Evolutionary conservation across 23 tunicate genomes (phyloP).

Genomic region (Oikopleura albicans): DNA sequence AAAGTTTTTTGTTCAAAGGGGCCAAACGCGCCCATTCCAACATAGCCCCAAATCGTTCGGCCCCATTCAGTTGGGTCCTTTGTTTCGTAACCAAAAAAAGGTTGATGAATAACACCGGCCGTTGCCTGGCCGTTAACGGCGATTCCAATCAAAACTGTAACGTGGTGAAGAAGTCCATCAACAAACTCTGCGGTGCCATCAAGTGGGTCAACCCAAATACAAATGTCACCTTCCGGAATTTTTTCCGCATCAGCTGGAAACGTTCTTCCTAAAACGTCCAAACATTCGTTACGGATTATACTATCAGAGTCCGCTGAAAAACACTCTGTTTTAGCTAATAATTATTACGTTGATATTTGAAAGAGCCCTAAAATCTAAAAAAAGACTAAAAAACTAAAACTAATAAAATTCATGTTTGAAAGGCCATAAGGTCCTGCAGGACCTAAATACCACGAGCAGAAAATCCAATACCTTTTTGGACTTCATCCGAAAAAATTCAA

Average conservation of each 20-base stretch:
- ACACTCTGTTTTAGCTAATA: too few species aligned
- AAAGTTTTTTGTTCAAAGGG: background rate
- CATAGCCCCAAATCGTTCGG: background rate
- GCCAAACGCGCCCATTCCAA: background rate
- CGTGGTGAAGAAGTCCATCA: background rate
- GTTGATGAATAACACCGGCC: background rate
- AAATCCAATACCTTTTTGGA: too few species aligned
- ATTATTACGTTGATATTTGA: too few species aligned
- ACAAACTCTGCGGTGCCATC: background rate
- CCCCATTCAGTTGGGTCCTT: background rate
- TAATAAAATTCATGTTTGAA: too few species aligned
- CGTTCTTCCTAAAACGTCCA: too few species aligned
- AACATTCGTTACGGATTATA: too few species aligned
- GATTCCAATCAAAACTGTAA: background rate
- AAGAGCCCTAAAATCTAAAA: too few species aligned
- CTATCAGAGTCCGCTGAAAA: too few species aligned
- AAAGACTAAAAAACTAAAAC: too few species aligned
- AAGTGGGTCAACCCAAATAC: background rate
- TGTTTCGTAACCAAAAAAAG: background rate
- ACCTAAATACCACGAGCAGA: too few species aligned
- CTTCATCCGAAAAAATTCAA: too few species aligned
- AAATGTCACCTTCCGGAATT: background rate
- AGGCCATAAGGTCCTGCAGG: too few species aligned
- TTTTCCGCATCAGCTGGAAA: background rate
- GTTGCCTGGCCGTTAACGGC: background rate